A percentile compares a stretch with the other conserved stretches of the same genome.
Conservation (phyloP, 1,140 invertebrate genomes). For the Nymphalis io region DNA sequence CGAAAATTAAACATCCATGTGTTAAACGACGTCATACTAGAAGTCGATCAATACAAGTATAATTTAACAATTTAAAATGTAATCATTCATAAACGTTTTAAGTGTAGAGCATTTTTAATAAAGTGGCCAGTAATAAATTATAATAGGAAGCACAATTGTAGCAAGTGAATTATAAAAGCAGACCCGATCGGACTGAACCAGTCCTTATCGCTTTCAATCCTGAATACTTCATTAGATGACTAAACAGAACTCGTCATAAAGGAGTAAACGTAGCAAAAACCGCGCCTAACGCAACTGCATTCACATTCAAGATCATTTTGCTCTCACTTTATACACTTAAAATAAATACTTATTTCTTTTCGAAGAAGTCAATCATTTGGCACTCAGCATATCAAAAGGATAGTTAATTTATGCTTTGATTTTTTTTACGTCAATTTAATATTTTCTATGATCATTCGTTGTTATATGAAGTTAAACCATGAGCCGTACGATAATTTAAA, state of each 20-base stretch:
- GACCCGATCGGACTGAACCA: conserved; percentile 40
- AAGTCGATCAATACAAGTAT: background rate
- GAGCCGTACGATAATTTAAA: too few species aligned
- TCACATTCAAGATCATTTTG: conserved; percentile 28
- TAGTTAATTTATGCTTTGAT: background rate
- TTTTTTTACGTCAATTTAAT: background rate
- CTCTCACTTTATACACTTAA: conserved; percentile 19
- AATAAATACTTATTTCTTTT: conserved; percentile 17
- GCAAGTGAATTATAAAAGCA: conserved; percentile 39
- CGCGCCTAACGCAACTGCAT: conserved; percentile 38
- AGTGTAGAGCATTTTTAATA: conserved; percentile 27
- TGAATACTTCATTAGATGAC: conserved; percentile 78
- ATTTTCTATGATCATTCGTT: too few species aligned
- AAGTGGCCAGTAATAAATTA: conserved; percentile 51
- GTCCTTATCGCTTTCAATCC: conserved; percentile 46
- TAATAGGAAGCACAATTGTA: conserved; percentile 55
- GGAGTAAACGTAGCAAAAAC: conserved; percentile 49
- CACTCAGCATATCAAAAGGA: background rate
- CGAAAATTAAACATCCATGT: background rate
- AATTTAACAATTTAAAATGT: background rate
- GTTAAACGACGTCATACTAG: background rate
- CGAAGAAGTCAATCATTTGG: background rate
- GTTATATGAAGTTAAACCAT: too few species aligned
- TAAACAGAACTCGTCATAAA: conserved; percentile 64
- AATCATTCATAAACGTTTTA: conserved; percentile 2